Evolutionary conservation across 1,140 invertebrate species (phyloP), one percentile per base, ranked within the genome.

Genomic region (Melitaea cinxia): DNA sequence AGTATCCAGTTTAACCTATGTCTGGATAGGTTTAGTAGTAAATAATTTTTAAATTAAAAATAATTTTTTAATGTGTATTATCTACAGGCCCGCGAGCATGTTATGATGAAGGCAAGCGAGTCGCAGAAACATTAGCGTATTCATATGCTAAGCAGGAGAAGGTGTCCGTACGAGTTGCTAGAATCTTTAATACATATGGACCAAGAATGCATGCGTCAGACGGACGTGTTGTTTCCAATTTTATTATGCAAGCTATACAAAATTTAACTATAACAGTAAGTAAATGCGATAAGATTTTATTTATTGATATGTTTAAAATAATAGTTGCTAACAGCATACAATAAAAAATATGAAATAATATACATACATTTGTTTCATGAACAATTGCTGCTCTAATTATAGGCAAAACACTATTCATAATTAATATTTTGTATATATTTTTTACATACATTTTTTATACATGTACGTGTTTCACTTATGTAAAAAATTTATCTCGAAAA

Each of bases 161-260:
- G 45, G 96, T 99, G 6, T 93, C 96, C 57, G 97, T 99, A 3
- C 92, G 98, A 66, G 98, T 99, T 21, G 99, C 99, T 0, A 93
- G 99, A 69, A 99, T 99, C 72, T 99, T 99, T 83, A 99, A 99
- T 84, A 99, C 99, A 0, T 99, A 98, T 88, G 99, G 99, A n/a
- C 99, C 99, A 0, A 91, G 99, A 81, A 99, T 99, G 99, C 98
- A 99, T 80, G 98, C 99, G 93, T 98, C 99, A 79, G 99, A 99
- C 92, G 99, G 99, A 4, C 92, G 99, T 39, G 99, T 99, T 2
- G 99, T 99, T 0, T 99, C 98, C 10, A 99, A 99, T 92, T 99
- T 99, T 80, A 98, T 99, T 69, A 93, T 99, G 47, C 99, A 99
- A 92, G 97, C 98, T 5, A 89, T 99, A 52, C 95, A 98, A 84